Evolutionary conservation across 2,797 vertebrate genomes (phyloP).

Genomic region (Octomys mimax): DNA sequence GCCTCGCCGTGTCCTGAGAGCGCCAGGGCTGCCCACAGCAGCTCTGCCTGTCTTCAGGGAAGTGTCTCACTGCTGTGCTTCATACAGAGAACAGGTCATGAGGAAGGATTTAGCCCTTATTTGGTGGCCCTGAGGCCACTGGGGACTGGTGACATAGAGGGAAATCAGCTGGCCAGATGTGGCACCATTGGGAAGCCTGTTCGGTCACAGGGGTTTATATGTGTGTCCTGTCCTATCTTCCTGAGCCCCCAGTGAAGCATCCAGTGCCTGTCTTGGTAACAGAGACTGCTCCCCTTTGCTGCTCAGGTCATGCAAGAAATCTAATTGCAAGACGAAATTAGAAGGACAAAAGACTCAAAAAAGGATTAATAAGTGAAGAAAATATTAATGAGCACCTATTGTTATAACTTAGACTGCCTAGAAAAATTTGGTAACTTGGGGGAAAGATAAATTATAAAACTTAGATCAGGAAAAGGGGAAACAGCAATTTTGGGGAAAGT

Average conservation of each 20-base stretch:
- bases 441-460: not conserved
- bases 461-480: not conserved
- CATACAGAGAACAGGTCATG: slow-evolving; percentile 76
- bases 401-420: not conserved
- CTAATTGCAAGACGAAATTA: not conserved
- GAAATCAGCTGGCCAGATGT: not conserved
- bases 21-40: slow-evolving; percentile 21
- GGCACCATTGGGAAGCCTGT: not conserved
- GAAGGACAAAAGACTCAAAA: not conserved
- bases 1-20: slow-evolving; percentile 45
- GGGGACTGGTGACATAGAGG: not conserved
- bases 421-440: not conserved
- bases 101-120: slow-evolving; percentile 81
- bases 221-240: not conserved
- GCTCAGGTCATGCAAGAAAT: not conserved
- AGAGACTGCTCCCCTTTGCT: not conserved
- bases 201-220: not conserved
- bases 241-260: too few relatives aligned
- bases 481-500: not conserved
- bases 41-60: slow-evolving; percentile 80
- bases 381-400: not conserved
- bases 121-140: slow-evolving; percentile 67
- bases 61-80: slow-evolving; percentile 76
- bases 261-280: not conserved
- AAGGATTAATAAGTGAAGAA: not conserved